Conservation (phyloP, 2,888 invertebrate genomes). For the Orthosia cruda region DNA sequence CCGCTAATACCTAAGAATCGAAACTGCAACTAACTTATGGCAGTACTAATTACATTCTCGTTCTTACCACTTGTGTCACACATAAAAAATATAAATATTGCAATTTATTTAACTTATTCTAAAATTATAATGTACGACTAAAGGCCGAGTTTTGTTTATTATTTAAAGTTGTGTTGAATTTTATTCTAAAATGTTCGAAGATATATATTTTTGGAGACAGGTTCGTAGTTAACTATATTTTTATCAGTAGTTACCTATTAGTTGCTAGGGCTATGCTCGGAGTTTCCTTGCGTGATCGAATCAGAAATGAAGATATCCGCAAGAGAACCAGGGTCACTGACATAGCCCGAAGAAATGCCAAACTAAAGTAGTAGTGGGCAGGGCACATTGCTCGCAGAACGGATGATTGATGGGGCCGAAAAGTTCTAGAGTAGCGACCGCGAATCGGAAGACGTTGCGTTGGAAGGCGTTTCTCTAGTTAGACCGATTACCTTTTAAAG, state of each 20-base stretch:
- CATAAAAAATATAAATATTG: no score
- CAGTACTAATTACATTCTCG: not conserved
- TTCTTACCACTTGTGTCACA: not conserved
- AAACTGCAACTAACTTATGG: not conserved
- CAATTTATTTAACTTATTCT: not conserved
- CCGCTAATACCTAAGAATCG: not conserved
- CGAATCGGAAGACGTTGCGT: no score
- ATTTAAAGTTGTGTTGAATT: not conserved
- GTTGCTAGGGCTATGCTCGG: not conserved
- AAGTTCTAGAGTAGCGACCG: no score
- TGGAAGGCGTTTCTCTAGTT: no score
- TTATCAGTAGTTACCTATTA: not conserved
- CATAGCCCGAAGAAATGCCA: no score
- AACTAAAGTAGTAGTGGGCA: no score
- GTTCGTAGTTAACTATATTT: conserved; percentile 27
- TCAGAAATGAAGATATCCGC: no score
- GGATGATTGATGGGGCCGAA: no score
- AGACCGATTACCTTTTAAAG: no score
- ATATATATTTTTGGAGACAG: conserved; percentile 61
- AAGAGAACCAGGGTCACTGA: no score
- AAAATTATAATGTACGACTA: not conserved
- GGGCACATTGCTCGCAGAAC: no score
- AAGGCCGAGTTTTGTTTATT: not conserved
- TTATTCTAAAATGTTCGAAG: conserved; percentile 23
- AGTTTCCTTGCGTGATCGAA: no score